Evolutionary conservation across 2,797 vertebrate genomes (phyloP).

Genomic region (Catamblyrhynchus diadema): DNA sequence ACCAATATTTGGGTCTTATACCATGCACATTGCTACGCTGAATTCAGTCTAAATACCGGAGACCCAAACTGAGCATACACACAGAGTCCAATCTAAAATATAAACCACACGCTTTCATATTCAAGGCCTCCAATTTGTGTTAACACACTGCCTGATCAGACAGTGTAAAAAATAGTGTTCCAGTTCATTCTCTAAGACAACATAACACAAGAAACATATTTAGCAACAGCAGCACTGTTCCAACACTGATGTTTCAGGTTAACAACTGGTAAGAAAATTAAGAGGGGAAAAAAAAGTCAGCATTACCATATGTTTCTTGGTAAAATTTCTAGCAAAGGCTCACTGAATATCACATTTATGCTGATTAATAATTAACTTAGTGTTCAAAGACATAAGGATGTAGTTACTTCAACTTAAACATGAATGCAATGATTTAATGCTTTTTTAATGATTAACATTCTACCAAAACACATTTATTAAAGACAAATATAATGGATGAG

Average conservation of each 20-base stretch:
- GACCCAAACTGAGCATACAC: background rate
- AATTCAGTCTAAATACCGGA: background rate
- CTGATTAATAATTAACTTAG: background rate
- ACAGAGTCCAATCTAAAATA: background rate
- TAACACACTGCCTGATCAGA: conserved; percentile 24
- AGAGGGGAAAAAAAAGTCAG: background rate
- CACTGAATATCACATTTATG: background rate
- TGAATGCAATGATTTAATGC: background rate
- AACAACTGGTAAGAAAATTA: background rate
- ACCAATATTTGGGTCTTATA: background rate
- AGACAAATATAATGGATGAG: background rate
- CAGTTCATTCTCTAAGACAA: background rate
- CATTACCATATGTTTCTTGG: background rate
- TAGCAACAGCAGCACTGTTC: background rate
- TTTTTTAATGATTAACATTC: background rate
- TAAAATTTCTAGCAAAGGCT: background rate
- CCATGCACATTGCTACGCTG: background rate
- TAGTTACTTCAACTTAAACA: background rate
- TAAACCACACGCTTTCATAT: background rate
- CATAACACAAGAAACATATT: background rate
- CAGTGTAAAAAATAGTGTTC: background rate
- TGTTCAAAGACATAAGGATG: background rate
- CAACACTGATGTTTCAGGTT: background rate
- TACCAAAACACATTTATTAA: background rate
- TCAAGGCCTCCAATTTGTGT: conserved; percentile 16